phyloP scores from a whole-genome alignment of 2,888 invertebrate genomes.

The Thysanoteuthis rhombus region DNA sequence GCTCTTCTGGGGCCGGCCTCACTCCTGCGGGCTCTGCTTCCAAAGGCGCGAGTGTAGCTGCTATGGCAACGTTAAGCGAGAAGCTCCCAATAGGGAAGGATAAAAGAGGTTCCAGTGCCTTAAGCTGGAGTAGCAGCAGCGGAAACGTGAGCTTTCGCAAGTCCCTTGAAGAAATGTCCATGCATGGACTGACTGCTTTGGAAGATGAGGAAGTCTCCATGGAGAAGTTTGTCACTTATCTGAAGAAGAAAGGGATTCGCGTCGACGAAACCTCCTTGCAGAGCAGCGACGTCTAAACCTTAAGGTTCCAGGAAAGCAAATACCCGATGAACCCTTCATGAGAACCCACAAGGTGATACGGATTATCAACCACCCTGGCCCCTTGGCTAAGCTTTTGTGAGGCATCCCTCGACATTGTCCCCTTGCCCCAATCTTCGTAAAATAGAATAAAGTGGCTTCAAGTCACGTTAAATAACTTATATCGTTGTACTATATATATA shows the following conservation, averaged over 20 bases:
- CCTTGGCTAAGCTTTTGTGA: no score
- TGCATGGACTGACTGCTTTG: slow-evolving; percentile 13
- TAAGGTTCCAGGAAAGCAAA: not conserved
- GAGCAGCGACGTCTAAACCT: not conserved
- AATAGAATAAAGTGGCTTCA: no score
- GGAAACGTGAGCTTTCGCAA: slow-evolving; percentile 14
- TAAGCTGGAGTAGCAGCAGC: slow-evolving; percentile 24
- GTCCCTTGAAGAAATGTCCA: slow-evolving; percentile 22
- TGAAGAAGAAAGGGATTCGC: not conserved
- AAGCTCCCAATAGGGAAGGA: not conserved
- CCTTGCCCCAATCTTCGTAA: no score
- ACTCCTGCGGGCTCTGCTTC: not conserved
- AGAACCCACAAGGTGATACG: no score
- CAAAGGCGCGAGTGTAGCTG: not conserved
- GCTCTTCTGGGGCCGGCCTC: not conserved
- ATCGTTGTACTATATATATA: no score
- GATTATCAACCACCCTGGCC: no score
- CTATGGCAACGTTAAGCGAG: not conserved
- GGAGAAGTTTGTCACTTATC: slow-evolving; percentile 23
- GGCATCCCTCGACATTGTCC: no score
- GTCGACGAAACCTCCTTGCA: not conserved
- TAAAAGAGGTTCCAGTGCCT: not conserved
- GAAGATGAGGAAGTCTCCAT: slow-evolving; percentile 23
- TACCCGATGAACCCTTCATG: not conserved
- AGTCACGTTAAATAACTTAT: no score